These are phyloP conservation scores for Strongylocentrotus purpuratus DNA, from an alignment of 35 echinoderm and acorn worm species.

Conservation along the genomic window DNA sequence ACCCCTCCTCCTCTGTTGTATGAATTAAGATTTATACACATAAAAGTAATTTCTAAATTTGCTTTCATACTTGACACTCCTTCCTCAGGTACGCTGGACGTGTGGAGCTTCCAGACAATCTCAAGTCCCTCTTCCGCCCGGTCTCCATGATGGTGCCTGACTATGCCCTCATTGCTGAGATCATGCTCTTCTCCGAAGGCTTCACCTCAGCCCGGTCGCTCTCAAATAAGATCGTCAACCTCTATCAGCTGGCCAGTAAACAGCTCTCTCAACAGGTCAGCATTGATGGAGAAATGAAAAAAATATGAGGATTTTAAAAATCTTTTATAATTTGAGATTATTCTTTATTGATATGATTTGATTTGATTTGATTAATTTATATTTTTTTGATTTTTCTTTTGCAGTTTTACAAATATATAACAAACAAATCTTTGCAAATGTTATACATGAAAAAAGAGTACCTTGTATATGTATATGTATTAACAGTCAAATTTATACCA, in stretches of 20 bases:
- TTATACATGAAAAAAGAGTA: too few species aligned
- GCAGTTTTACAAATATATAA: too few species aligned
- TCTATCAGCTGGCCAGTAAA: slow-evolving; percentile 95
- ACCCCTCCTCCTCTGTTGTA: too few species aligned
- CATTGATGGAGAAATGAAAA: too few species aligned
- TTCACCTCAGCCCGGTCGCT: slow-evolving; percentile 95
- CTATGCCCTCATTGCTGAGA: slow-evolving; percentile 98
- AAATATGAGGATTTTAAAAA: too few species aligned
- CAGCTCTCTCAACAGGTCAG: slow-evolving; percentile 96
- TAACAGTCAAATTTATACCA: too few species aligned
- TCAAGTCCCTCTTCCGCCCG: slow-evolving; percentile 95
- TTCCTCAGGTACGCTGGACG: slow-evolving; percentile 84
- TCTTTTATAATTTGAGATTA: too few species aligned
- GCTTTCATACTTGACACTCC: not conserved
- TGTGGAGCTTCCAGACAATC: slow-evolving; percentile 95
- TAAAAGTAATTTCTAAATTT: not conserved
- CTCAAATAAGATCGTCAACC: slow-evolving; percentile 95
- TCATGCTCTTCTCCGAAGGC: slow-evolving; percentile 94
- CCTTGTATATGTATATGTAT: too few species aligned
- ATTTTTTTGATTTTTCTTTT: too few species aligned
- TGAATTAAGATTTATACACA: not conserved
- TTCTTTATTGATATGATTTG: too few species aligned
- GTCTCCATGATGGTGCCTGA: slow-evolving; percentile 99
- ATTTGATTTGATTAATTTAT: too few species aligned
- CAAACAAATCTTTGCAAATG: too few species aligned